Percentiles rank a stretch among this genome's conserved stretches.
Conservation (phyloP, 2,888 invertebrate genomes). For the Caenorhabditis sinica region DNA sequence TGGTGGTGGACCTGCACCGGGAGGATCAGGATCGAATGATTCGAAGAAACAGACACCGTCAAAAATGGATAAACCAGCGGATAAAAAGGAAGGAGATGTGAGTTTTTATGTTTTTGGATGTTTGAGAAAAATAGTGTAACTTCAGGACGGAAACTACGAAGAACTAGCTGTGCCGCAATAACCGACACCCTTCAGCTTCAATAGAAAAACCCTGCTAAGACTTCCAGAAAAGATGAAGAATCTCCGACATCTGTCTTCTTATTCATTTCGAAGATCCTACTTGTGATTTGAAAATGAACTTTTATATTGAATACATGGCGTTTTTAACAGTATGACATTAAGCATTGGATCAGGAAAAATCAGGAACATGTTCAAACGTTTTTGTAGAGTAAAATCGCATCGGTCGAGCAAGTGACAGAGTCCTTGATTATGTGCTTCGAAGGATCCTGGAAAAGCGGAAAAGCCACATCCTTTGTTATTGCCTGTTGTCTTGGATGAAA, state of each 20-base stretch:
- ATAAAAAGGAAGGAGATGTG: neutral
- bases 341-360: too few species aligned
- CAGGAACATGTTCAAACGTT: too few species aligned
- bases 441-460: too few species aligned
- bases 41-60: neutral
- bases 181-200: neutral
- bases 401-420: too few species aligned
- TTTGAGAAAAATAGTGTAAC: neutral
- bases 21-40: neutral
- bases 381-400: too few species aligned
- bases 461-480: too few species aligned
- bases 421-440: too few species aligned
- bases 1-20: neutral
- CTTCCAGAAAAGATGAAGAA: neutral
- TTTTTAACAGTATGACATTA: too few species aligned
- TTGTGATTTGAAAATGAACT: neutral
- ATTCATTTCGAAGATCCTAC: neutral
- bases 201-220: neutral
- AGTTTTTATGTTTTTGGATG: neutral
- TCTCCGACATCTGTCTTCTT: neutral
- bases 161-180: neutral
- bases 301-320: neutral
- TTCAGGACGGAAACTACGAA: conserved; percentile 9
- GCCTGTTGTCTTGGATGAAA: too few species aligned
- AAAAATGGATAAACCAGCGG: neutral